Base-by-base conservation (phyloP, 2,797 vertebrate species). In the Gila robusta region DNA sequence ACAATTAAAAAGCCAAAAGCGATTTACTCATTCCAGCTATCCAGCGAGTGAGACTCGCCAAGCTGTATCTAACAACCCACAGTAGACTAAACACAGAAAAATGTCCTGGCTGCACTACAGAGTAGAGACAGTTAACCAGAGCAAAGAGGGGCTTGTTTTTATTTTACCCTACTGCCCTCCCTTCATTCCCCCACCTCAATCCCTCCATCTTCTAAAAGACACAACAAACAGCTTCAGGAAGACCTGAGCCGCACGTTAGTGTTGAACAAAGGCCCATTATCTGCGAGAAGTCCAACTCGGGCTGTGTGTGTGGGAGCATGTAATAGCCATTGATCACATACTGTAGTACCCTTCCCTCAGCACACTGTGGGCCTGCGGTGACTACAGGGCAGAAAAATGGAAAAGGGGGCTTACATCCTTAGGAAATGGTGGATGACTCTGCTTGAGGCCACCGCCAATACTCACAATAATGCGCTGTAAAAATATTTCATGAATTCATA, bases 211-310 rank as follows among this genome's bases (percentile, higher is more conserved):
- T 78, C 91, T 91, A 92, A 93, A 93, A 93, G 84, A 93, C 93
- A 95, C 94, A 95, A 95, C 94, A 95, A 95, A 94, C 93, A 91
- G 92, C 92, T 94, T 95, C 94, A 94, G 90, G 92, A 93, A 94
- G 93, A 94, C 94, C 93, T 93, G 92, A 94, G 92, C 94, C 92
- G 92, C 91, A 94, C 91, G 91, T 91, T 92, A 93, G 92, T 88
- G 91, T 91, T 88, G 89, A 95, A 97, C 96, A 97, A 95, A 93
- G 86, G 93, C 91, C 94, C 96, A 97, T 97, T 97, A 97, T 97
- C 95, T 89, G 89, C 89, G 91, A 93, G 94, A 96, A 96, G 95
- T 95, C 94, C 94, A 94, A 95, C 96, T 95, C 93, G 94, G 96
- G 52, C 67, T 80, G 76, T 81, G 66, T 87, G 92, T 90, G 82